Conservation (phyloP, 2,888 invertebrate genomes). For the Idaea aversata region DNA sequence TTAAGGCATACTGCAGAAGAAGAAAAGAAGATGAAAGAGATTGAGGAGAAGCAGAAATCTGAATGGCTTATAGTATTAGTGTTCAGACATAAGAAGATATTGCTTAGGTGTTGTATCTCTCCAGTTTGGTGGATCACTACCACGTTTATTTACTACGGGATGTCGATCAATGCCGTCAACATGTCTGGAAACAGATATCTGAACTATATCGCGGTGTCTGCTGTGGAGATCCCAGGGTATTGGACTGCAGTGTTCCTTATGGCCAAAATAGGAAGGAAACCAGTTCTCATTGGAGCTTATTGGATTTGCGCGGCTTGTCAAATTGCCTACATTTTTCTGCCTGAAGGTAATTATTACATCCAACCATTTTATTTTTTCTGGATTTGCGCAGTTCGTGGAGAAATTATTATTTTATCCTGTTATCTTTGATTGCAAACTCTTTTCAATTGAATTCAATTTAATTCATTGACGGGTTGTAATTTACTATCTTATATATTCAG, state of each 20-base stretch:
- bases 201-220: constrained; percentile 81
- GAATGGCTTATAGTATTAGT: constrained; percentile 54
- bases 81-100: constrained; percentile 48
- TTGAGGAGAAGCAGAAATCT: constrained; percentile 30
- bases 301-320: constrained; percentile 81
- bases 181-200: constrained; percentile 82
- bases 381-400: background rate
- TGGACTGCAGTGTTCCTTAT: constrained; percentile 79
- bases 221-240: constrained; percentile 85
- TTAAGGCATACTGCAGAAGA: constrained; percentile 47
- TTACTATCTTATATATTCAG: constrained; percentile 22
- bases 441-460: too few relatives aligned
- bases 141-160: constrained; percentile 83
- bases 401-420: too few relatives aligned
- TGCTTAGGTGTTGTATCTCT: constrained; percentile 47
- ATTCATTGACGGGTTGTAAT: too few relatives aligned
- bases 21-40: constrained; percentile 39
- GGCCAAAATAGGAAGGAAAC: constrained; percentile 79
- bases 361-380: background rate
- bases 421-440: too few relatives aligned
- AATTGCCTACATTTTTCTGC: constrained; percentile 77
- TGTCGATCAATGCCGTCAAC: constrained; percentile 82
- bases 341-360: constrained; percentile 56
- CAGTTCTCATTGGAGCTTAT: constrained; percentile 78
- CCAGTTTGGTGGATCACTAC: constrained; percentile 83